Conservation (phyloP, 2,113 vertebrate species). For the Chloropsis hardwickii region DNA sequence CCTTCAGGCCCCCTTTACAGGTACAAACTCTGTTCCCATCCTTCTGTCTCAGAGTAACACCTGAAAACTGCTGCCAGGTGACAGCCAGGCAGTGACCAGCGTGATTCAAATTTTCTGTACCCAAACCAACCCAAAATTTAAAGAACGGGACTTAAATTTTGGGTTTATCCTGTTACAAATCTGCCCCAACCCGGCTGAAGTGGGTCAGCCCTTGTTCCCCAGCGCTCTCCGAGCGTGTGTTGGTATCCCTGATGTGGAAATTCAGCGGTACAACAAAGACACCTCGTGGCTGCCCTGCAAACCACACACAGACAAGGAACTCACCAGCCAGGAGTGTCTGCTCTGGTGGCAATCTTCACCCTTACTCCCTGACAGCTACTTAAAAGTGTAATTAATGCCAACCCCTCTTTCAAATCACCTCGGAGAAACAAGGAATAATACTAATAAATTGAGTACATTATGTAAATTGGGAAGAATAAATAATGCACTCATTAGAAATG, state of each 20-base stretch:
- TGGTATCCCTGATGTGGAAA: neutral
- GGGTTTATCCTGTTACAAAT: neutral
- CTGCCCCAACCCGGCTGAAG: fast-evolving
- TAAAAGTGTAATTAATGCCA: neutral
- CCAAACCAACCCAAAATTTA: neutral
- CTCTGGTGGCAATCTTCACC: neutral
- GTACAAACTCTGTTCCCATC: neutral
- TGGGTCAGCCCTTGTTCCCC: fast-evolving
- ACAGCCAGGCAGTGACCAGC: neutral
- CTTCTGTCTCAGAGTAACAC: neutral
- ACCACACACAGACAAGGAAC: neutral
- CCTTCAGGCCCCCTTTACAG: neutral
- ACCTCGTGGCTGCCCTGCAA: conserved; percentile 66
- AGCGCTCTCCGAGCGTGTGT: fast-evolving
- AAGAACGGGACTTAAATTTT: neutral
- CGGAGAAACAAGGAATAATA: neutral
- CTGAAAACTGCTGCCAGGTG: neutral
- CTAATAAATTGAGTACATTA: fast-evolving
- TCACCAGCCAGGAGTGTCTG: fast-evolving
- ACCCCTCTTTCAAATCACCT: neutral
- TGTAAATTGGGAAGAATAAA: neutral
- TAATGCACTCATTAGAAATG: neutral
- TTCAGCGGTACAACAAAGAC: conserved; percentile 60
- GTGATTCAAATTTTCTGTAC: neutral
- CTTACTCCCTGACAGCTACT: fast-evolving